Evolutionary conservation across 2,797 vertebrate genomes (phyloP).

Genomic region (Gambelia wislizenii): DNA sequence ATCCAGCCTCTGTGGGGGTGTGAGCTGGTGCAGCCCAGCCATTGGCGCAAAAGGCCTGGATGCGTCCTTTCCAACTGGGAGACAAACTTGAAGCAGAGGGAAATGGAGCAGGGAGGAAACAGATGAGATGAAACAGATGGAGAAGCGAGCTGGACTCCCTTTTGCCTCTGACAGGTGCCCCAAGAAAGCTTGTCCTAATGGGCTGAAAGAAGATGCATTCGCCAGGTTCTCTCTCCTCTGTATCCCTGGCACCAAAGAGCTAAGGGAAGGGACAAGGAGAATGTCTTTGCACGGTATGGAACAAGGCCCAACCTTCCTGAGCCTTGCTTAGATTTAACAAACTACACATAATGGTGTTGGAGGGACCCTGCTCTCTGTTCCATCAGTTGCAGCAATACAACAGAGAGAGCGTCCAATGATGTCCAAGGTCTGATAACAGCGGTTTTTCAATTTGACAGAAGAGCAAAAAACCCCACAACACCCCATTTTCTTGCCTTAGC

Average conservation of each 20-base stretch:
- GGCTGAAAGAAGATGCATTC: neutral
- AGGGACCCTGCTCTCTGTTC: neutral
- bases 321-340: neutral
- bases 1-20: neutral
- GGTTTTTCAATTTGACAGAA: too few species aligned
- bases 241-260: neutral
- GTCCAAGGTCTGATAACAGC: too few species aligned
- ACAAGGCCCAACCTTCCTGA: neutral
- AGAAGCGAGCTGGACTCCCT: neutral
- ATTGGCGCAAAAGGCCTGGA: neutral
- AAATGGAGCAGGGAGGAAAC: neutral
- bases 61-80: neutral
- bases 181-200: neutral
- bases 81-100: neutral
- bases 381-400: neutral
- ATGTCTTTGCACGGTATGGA: neutral
- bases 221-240: neutral
- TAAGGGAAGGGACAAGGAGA: neutral
- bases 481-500: too few species aligned
- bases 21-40: neutral
- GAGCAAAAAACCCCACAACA: too few species aligned
- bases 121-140: neutral
- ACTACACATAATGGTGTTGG: neutral
- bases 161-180: neutral
- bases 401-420: too few species aligned